Evolutionary conservation across 2,113 vertebrate species (phyloP).

Genomic region (Alces alces): DNA sequence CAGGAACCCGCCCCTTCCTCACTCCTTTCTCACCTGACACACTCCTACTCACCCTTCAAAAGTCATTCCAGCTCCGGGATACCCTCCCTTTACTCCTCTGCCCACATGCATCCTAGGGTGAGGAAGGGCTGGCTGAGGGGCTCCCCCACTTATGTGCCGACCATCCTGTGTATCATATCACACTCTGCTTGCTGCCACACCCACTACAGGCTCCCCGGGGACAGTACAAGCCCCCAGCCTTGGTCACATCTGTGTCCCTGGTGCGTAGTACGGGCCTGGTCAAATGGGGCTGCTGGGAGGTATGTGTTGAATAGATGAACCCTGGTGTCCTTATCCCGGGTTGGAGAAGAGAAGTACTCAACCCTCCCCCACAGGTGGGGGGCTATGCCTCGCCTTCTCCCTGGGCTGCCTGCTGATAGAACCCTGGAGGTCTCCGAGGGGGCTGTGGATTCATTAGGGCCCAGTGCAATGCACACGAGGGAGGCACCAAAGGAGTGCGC

Average conservation of each 20-base stretch:
- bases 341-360: not conserved
- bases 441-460: not conserved
- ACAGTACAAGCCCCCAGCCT: too few relatives aligned
- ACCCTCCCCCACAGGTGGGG: not conserved
- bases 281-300: not conserved
- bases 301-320: not conserved
- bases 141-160: accelerated
- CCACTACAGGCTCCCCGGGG: not conserved
- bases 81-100: not conserved
- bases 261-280: not conserved
- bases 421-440: not conserved
- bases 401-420: not conserved
- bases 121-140: not conserved
- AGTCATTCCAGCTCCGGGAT: not conserved
- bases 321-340: not conserved
- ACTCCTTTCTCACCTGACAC: not conserved
- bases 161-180: too few relatives aligned
- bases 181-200: not conserved
- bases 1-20: not conserved
- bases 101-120: not conserved
- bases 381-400: not conserved
- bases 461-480: not conserved
- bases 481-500: not conserved
- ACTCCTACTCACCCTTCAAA: not conserved
- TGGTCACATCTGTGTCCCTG: not conserved